Evolutionary conservation across 2,797 vertebrate genomes (phyloP).

Genomic region (Centroberyx gerrardi): DNA sequence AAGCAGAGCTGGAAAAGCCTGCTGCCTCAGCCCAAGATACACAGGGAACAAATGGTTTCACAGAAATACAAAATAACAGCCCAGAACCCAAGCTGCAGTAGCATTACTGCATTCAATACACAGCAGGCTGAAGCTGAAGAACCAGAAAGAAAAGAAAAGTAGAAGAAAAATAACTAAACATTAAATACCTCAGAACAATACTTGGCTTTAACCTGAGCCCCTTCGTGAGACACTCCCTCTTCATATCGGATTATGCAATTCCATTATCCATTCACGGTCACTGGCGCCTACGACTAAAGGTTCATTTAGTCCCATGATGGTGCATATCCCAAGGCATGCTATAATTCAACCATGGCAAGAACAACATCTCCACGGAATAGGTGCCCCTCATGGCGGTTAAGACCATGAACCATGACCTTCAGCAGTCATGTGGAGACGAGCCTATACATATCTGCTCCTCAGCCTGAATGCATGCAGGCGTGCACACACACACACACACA

Average conservation of each 20-base stretch:
- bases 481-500: conserved; percentile 29
- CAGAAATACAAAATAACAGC: conserved; percentile 19
- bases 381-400: conserved; percentile 61
- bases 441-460: conserved; percentile 62
- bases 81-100: conserved; percentile 6
- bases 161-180: conserved; percentile 32
- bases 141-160: conserved; percentile 7
- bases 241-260: conserved; percentile 68
- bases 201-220: conserved; percentile 65
- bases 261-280: conserved; percentile 76
- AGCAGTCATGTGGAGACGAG: conserved; percentile 60
- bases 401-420: conserved; percentile 58
- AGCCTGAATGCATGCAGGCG: conserved; percentile 38
- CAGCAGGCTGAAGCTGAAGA: conserved; percentile 8
- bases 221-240: conserved; percentile 61
- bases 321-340: conserved; percentile 59
- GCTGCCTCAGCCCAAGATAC: conserved; percentile 20
- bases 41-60: conserved; percentile 19
- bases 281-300: conserved; percentile 71
- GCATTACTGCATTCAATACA: neutral
- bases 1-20: conserved; percentile 48
- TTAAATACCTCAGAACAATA: conserved; percentile 67
- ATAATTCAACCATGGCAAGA: conserved; percentile 72
- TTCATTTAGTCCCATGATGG: conserved; percentile 72
- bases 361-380: conserved; percentile 69